Conservation (phyloP, 2,113 vertebrate genomes). For the Mellivora capensis region DNA sequence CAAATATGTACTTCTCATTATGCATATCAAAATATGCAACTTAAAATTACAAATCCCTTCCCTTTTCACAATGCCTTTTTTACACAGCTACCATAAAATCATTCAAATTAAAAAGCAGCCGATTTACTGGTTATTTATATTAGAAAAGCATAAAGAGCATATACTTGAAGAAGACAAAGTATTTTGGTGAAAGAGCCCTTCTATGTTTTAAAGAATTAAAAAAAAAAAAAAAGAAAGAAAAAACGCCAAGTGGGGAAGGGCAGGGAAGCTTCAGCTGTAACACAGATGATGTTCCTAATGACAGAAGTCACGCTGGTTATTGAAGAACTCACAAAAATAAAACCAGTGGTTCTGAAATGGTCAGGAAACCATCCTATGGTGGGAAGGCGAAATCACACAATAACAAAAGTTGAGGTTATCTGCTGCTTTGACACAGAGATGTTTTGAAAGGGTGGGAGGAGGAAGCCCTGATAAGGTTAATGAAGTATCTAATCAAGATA, state of each 20-base stretch:
- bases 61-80: neutral
- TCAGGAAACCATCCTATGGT: slow-evolving; percentile 9
- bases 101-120: neutral
- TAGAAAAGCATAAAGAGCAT: neutral
- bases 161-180: neutral
- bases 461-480: neutral
- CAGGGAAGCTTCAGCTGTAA: neutral
- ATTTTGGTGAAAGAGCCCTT: neutral
- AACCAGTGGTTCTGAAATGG: neutral
- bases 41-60: slow-evolving; percentile 4
- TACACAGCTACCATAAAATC: neutral
- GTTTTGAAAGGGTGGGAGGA: slow-evolving; percentile 15
- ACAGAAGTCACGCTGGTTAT: neutral
- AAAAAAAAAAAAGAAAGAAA: neutral
- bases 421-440: neutral
- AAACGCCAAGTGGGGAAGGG: neutral
- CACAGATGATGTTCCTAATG: neutral
- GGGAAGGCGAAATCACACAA: neutral
- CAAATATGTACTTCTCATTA: neutral
- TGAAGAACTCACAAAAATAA: neutral
- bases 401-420: neutral
- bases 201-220: neutral
- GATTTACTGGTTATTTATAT: neutral
- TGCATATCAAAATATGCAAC: neutral
- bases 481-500: neutral